Evolutionary conservation across 2,113 vertebrate species (phyloP).

Genomic region (Pelvicachromis taeniatus): DNA sequence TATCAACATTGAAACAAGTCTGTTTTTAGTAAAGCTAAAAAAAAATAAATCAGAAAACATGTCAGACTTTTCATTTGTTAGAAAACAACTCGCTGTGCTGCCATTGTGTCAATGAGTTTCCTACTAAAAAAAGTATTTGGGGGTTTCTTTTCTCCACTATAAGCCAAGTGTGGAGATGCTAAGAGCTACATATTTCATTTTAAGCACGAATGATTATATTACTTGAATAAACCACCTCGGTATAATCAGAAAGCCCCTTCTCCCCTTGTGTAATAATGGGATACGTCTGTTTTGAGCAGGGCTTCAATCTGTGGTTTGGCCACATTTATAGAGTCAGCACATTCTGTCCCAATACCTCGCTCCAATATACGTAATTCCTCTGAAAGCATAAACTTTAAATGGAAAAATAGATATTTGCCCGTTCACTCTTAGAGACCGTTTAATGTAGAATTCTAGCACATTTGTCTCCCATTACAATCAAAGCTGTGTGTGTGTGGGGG

Average conservation of each 20-base stretch:
- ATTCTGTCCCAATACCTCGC: slow-evolving; percentile 30
- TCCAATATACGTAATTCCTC: background rate
- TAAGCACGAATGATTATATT: background rate
- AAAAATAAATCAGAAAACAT: background rate
- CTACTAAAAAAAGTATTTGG: background rate
- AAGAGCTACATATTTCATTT: background rate
- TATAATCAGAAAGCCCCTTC: slow-evolving; percentile 10
- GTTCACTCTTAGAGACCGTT: background rate
- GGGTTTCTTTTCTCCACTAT: background rate
- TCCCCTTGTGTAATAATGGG: slow-evolving; percentile 12
- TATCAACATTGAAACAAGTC: background rate
- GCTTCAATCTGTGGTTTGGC: slow-evolving; percentile 41
- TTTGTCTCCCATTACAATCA: slow-evolving; percentile 5
- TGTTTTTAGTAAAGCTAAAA: background rate
- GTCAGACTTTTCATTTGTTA: background rate
- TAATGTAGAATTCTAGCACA: background rate
- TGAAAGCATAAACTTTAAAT: slow-evolving; percentile 17
- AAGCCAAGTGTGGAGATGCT: background rate
- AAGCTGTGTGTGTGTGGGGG: background rate
- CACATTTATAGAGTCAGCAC: slow-evolving; percentile 46
- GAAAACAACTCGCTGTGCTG: background rate
- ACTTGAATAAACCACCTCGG: background rate
- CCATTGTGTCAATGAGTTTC: background rate
- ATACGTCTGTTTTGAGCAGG: slow-evolving; percentile 13
- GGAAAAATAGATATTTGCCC: slow-evolving; percentile 30